A percentile compares a stretch with the other conserved stretches of the same genome.
phyloP scores from a whole-genome alignment of 2,888 invertebrate species.

The Gandaritis pyraliata region DNA sequence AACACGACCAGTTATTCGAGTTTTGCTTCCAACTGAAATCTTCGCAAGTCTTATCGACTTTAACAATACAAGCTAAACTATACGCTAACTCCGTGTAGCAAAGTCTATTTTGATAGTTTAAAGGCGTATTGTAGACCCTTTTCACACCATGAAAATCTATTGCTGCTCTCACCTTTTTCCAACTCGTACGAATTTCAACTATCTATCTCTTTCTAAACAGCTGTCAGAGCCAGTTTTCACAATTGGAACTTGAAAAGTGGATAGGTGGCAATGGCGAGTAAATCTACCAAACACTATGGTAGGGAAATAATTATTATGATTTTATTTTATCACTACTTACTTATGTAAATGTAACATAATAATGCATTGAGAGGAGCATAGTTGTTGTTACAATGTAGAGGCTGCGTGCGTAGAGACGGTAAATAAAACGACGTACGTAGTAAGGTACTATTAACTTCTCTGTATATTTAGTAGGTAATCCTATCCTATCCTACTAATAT shows the following conservation, averaged over 20 bases:
- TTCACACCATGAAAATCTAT: constrained; percentile 15
- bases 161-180: constrained; percentile 39
- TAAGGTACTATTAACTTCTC: too few relatives aligned
- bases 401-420: too few relatives aligned
- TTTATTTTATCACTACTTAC: background rate
- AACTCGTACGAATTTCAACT: constrained; percentile 23
- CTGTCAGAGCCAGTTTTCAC: constrained; percentile 73
- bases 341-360: too few relatives aligned
- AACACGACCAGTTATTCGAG: constrained; percentile 65
- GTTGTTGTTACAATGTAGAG: too few relatives aligned
- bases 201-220: constrained; percentile 54
- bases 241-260: constrained; percentile 65
- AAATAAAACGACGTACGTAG: too few relatives aligned
- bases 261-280: constrained; percentile 35
- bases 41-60: constrained; percentile 35
- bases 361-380: too few relatives aligned
- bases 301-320: constrained; percentile 23
- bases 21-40: constrained; percentile 50
- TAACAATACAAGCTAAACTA: constrained; percentile 29
- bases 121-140: constrained; percentile 35
- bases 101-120: constrained; percentile 27
- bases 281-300: constrained; percentile 11
- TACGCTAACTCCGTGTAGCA: constrained; percentile 27
- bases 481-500: too few relatives aligned
- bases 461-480: too few relatives aligned